Evolutionary conservation across 2,113 vertebrate genomes (phyloP).

Genomic region (Tympanuchus pallidicinctus): DNA sequence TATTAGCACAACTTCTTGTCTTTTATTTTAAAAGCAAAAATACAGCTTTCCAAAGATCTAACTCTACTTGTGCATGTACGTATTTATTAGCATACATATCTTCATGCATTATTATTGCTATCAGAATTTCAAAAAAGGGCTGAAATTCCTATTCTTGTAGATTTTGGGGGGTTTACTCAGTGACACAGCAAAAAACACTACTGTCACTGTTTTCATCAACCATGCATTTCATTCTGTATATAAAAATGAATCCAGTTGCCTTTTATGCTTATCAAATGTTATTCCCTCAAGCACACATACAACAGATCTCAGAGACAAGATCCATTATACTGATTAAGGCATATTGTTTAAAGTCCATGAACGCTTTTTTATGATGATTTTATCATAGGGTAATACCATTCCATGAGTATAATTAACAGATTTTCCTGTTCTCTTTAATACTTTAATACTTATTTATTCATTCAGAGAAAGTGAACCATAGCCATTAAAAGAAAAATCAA

Average conservation of each 20-base stretch:
- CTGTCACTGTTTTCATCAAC: background rate
- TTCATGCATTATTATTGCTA: background rate
- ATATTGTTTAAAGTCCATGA: slow-evolving; percentile 54
- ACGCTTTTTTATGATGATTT: slow-evolving; percentile 47
- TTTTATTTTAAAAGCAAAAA: background rate
- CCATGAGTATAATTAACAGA: slow-evolving; percentile 63
- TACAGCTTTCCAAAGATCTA: background rate
- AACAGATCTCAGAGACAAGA: background rate
- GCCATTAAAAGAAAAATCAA: slow-evolving; percentile 59
- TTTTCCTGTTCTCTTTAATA: slow-evolving; percentile 68
- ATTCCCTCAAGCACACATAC: background rate
- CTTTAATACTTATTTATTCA: slow-evolving; percentile 71
- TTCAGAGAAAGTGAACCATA: slow-evolving; percentile 32
- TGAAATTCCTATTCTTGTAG: background rate
- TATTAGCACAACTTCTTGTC: background rate
- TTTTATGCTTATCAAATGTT: background rate
- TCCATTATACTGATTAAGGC: background rate
- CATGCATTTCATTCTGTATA: background rate
- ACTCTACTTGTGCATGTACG: background rate
- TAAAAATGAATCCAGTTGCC: background rate
- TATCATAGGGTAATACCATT: slow-evolving; percentile 61
- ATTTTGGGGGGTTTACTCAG: background rate
- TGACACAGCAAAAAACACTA: background rate
- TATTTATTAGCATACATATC: accelerated
- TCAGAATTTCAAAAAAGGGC: background rate